Percentiles rank a stretch among this genome's conserved stretches.
Evolutionary conservation across 2,797 vertebrate genomes (phyloP).

Genomic region (Alauda arvensis): DNA sequence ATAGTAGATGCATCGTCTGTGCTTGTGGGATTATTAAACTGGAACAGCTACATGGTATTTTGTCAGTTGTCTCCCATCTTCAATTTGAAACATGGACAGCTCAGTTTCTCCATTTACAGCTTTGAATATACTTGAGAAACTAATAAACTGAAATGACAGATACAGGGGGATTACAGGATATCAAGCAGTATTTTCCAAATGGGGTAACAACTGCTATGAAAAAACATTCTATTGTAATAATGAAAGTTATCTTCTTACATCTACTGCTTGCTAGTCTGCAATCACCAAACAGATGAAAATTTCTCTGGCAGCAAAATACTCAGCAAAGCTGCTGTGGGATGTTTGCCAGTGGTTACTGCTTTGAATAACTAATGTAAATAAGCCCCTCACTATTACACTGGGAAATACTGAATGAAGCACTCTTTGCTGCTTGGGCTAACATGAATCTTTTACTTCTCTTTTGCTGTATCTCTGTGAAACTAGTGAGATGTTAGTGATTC

Average conservation of each 20-base stretch:
- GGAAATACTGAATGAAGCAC: background rate
- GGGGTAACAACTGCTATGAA: constrained; percentile 50
- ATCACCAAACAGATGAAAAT: constrained; percentile 46
- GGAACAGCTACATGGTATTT: constrained; percentile 36
- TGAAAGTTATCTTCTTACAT: constrained; percentile 57
- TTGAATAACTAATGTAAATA: background rate
- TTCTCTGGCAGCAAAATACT: constrained; percentile 6
- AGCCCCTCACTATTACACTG: background rate
- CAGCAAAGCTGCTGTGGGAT: background rate
- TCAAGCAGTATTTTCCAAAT: constrained; percentile 58
- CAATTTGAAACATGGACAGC: constrained; percentile 7
- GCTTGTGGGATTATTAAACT: constrained; percentile 44
- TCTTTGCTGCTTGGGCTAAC: background rate
- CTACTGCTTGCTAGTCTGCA: constrained; percentile 37
- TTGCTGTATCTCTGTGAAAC: background rate
- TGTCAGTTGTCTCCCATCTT: constrained; percentile 45
- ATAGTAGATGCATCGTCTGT: background rate
- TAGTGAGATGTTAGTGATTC: background rate
- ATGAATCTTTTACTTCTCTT: background rate
- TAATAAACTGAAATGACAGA: constrained; percentile 59
- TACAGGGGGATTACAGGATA: constrained; percentile 45
- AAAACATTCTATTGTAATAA: constrained; percentile 41
- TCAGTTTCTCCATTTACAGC: constrained; percentile 35
- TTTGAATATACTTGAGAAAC: constrained; percentile 48
- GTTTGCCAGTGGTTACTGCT: background rate